Percentiles rank a stretch among this genome's conserved stretches.
phyloP scores from a whole-genome alignment of 2,888 invertebrate species.

The Mactromeris polynyma region DNA sequence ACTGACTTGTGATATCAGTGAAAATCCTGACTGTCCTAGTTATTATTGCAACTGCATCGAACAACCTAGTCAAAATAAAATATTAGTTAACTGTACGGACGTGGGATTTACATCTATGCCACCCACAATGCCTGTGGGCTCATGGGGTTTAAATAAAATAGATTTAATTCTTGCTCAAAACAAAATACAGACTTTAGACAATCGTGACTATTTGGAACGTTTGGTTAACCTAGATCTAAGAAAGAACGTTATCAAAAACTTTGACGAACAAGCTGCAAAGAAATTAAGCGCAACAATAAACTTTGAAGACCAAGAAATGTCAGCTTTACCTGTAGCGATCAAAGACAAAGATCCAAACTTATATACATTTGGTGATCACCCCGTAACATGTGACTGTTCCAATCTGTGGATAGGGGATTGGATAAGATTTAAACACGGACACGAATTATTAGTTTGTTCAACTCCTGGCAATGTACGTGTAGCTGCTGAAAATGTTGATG shows the following conservation, averaged over 20 bases:
- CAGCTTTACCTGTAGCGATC: not conserved
- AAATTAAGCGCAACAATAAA: not conserved
- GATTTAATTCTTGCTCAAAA: slow-evolving; percentile 22
- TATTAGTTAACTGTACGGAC: slow-evolving; percentile 23
- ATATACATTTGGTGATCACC: slow-evolving; percentile 10
- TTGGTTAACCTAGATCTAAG: slow-evolving; percentile 25
- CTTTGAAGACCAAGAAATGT: not conserved
- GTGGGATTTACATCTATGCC: slow-evolving; percentile 12
- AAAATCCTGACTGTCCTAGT: slow-evolving; percentile 20
- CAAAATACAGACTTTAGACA: not conserved
- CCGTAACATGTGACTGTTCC: slow-evolving; percentile 9
- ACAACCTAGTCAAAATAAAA: not conserved
- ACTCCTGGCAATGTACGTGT: not conserved
- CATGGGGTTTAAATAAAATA: slow-evolving; percentile 9
- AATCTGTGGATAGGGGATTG: slow-evolving; percentile 24
- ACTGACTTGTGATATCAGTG: slow-evolving; percentile 8
- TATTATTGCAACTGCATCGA: slow-evolving; percentile 27
- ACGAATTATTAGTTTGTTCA: not conserved
- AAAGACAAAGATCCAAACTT: not conserved
- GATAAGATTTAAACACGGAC: slow-evolving; percentile 3
- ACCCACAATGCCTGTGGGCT: not conserved
- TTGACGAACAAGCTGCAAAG: not conserved
- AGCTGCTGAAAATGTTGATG: not conserved
- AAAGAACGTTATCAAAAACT: not conserved
- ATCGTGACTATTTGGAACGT: slow-evolving; percentile 7